Evolutionary conservation across 2,113 vertebrate species (phyloP).

Genomic region (Pangasianodon gigas): DNA sequence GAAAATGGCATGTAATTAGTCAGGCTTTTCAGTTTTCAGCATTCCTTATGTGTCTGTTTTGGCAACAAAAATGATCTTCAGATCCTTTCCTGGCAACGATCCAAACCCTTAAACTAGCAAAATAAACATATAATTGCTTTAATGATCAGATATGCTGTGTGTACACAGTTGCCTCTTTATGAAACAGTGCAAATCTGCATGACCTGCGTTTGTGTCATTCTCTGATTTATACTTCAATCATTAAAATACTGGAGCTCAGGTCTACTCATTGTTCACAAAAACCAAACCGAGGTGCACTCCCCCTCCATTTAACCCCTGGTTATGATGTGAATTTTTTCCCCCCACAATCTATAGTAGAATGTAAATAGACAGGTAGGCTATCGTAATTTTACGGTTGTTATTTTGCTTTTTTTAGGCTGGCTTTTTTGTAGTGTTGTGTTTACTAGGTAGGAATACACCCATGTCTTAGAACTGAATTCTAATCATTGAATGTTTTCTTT

Average conservation of each 20-base stretch:
- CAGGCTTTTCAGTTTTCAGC: not conserved
- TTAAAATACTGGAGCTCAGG: not conserved
- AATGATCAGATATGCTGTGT: not conserved
- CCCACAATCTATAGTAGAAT: not conserved
- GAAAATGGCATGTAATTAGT: not conserved
- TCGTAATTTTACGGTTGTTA: not conserved
- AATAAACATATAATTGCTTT: not conserved
- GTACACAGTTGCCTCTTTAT: not conserved
- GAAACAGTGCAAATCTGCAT: not conserved
- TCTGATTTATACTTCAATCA: not conserved
- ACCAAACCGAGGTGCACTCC: not conserved
- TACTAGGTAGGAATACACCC: no score
- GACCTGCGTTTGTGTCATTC: not conserved
- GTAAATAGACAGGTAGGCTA: not conserved
- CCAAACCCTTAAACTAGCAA: not conserved
- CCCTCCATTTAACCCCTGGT: not conserved
- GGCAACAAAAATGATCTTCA: not conserved
- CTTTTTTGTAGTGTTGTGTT: not conserved
- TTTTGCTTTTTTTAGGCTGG: not conserved
- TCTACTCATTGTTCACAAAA: not conserved
- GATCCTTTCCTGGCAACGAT: not conserved
- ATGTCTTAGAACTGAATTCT: not conserved
- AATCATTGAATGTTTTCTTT: not conserved
- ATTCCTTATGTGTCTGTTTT: not conserved
- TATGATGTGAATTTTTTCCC: not conserved